Base-by-base conservation (phyloP, 2,113 vertebrate species). In the Taurulus bubalis region DNA sequence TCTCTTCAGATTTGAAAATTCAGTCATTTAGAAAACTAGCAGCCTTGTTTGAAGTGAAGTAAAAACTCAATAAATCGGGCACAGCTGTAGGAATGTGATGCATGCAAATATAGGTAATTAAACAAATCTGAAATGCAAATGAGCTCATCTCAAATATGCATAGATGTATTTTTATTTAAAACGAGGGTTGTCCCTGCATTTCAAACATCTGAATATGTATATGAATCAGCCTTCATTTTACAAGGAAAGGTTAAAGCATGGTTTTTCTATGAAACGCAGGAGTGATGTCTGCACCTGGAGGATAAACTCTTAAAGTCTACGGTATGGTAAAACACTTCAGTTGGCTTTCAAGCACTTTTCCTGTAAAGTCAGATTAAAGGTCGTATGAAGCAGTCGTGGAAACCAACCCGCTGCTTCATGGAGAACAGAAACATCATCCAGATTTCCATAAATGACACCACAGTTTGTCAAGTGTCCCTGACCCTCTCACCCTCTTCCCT, bases 81-180 rank as follows among this genome's bases (percentile, higher is more conserved):
- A 38, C 90, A 90, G 87, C 89, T 92, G 91, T 45, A 77, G 72
- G 66, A 89, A 72, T 80, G 74, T 66, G 68, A 83, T 83, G 79
- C 55, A 81, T 87, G 80, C 79, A 88, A 91, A 86, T 84, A 70
- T 59, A 80, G 60, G 51, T 81, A 82, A 90, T 92, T 85, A 84
- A 81, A 84, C n/a, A 15, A 79, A 79, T 91, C 83, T 84, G 65
- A 68, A 65, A 89, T 90, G 84, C 74, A 91, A 86, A 92, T 83
- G 60, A 78, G 24, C 4, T 45, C 0, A 16, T 64, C 62, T 71
- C 38, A 49, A 65, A 85, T 36, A 68, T 75, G 63, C 71, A 77
- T 59, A 64, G n/a, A 30, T 75, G 64, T 42, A 38, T 65, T 84
- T 88, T 74, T 32, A 80, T 90, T 86, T 68, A 47, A 90, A 78